Percentiles rank a stretch among this genome's conserved stretches.
phyloP scores from a whole-genome alignment of 2,113 vertebrate genomes.

The Crotalus tigris region DNA sequence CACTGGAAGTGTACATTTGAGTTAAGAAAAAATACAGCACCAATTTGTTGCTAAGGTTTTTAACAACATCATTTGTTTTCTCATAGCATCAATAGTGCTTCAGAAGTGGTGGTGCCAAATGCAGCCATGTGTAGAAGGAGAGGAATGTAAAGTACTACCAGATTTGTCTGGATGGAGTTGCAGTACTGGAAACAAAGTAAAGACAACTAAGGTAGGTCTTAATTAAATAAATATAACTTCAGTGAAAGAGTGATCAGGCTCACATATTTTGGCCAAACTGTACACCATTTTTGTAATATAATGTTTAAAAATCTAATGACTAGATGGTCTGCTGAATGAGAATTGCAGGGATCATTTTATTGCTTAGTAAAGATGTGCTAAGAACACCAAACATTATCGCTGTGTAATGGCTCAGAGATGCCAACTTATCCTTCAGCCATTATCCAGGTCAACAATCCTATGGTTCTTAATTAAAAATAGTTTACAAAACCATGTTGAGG shows the following conservation, averaged over 20 bases:
- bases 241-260: neutral
- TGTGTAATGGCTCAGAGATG: neutral
- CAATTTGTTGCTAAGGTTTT: neutral
- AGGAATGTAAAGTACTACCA: constrained; percentile 94
- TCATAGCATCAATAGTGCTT: constrained; percentile 89
- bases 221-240: neutral
- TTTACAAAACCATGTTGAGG: neutral
- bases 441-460: neutral
- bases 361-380: neutral
- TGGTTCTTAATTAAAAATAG: neutral
- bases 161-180: constrained; percentile 98
- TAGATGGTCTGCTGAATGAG: neutral
- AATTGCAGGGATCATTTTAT: neutral
- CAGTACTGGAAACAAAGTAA: constrained; percentile 95
- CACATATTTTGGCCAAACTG: neutral
- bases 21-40: neutral
- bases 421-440: neutral
- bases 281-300: neutral
- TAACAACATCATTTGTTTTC: constrained; percentile 27
- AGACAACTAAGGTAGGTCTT: constrained; percentile 89
- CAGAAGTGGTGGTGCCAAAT: constrained; percentile 99
- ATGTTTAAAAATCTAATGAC: neutral
- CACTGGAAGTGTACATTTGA: neutral
- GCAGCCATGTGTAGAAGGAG: constrained; percentile 87
- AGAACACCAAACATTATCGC: neutral